Percentiles rank a stretch among this genome's conserved stretches.
Conservation (phyloP, 2,888 invertebrate species). For the Leptura quadrifasciata region DNA sequence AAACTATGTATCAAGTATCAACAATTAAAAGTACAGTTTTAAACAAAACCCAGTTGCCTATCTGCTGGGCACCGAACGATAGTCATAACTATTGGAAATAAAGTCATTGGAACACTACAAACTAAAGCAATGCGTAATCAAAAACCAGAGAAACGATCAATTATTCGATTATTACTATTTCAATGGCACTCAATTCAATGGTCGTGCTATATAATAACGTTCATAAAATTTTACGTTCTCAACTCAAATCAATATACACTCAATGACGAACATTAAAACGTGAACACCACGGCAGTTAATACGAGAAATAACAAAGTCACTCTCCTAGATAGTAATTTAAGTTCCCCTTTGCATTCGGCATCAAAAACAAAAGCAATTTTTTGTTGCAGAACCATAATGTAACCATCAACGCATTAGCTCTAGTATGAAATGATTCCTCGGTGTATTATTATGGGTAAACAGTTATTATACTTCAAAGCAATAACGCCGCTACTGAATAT, state of each 20-base stretch:
- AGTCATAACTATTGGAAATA: conserved; percentile 49
- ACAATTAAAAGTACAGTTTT: conserved; percentile 21
- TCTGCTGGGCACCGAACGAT: conserved; percentile 29
- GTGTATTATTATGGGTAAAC: conserved; percentile 56
- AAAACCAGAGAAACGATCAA: conserved; percentile 68
- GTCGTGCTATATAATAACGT: conserved; percentile 69
- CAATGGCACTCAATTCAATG: conserved; percentile 69
- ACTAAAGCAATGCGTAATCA: conserved; percentile 65
- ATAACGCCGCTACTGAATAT: conserved; percentile 17
- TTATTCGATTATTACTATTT: conserved; percentile 70
- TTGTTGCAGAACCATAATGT: conserved; percentile 50
- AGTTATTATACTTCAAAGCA: conserved; percentile 45
- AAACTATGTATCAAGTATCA: conserved; percentile 14
- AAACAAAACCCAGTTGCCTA: conserved; percentile 4
- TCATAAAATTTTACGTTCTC: conserved; percentile 71
- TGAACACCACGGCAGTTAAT: conserved; percentile 65
- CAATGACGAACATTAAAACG: conserved; percentile 66
- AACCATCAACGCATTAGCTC: conserved; percentile 55
- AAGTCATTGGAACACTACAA: conserved; percentile 60
- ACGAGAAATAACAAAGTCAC: conserved; percentile 62
- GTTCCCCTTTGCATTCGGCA: conserved; percentile 38
- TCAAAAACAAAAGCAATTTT: conserved; percentile 58
- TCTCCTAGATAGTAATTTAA: conserved; percentile 32
- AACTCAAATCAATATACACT: conserved; percentile 68
- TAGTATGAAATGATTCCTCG: conserved; percentile 54